Base-by-base conservation (phyloP, 2,113 vertebrate genomes). In the Lynx canadensis region DNA sequence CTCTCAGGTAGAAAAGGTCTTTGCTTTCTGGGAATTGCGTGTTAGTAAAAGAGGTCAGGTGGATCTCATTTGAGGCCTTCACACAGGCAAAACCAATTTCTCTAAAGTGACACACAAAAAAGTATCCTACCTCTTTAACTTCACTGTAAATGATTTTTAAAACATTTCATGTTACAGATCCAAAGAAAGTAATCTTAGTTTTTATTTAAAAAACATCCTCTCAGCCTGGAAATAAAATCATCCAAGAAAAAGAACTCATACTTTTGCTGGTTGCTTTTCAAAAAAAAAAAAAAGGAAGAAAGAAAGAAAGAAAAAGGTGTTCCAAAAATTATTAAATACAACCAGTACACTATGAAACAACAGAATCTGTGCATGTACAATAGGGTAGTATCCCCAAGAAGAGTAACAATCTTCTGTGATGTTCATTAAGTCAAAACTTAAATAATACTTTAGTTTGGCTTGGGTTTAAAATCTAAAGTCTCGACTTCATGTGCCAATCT, bases 191-290 rank as follows among this genome's bases (percentile, higher is more conserved):
- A 94, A 57, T 23, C 13, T 89, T 80, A 79, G 25, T 57, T 94
- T 93, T 82, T 57, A 87, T 52, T 86, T 85, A 97, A 92, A 97
- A 97, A 98, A 97, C 93, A 98, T 57, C 87, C 85, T 98, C 65
- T 97, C 87, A 97, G 97, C 71, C 97, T 60, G 95, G 96, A 98
- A 97, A 97, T 97, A 96, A 97, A 96, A 96, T 94, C 89, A 97
- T 98, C 97, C 94, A 98, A 98, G 95, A 91, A 94, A 98, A 98
- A 98, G 79, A 98, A 88, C 84, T 96, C 81, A 84, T 57, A 91
- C 88, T 98, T 98, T 95, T 98, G 97, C 97, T 97, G 96, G 90
- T 88, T 98, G 94, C 97, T 98, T 95, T 97, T 97, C 88, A 98
- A 55, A 93, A 91, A 71, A 97, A 98, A 36, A 36, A 6, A 96